Evolutionary conservation across 2,888 invertebrate genomes (phyloP).

Genomic region (Aspidapion aeneum): DNA sequence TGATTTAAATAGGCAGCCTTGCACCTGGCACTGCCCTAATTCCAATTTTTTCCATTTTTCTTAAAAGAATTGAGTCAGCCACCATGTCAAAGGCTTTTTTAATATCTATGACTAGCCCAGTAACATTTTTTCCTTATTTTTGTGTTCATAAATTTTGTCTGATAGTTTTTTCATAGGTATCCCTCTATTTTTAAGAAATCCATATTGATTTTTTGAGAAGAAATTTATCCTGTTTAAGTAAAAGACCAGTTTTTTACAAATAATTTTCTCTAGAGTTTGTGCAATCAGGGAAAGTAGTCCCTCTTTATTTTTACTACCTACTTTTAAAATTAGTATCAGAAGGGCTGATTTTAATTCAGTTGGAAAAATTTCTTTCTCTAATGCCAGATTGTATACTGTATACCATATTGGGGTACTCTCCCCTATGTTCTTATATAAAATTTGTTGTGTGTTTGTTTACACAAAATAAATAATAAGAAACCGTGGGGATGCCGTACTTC

Average conservation of each 20-base stretch:
- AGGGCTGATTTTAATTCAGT: too few species aligned
- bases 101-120: neutral
- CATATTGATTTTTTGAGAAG: neutral
- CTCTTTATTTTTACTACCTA: too few species aligned
- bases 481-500: too few species aligned
- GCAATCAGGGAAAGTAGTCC: neutral
- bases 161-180: neutral
- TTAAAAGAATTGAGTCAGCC: neutral
- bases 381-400: too few species aligned
- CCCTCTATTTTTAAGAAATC: neutral
- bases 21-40: neutral
- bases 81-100: neutral
- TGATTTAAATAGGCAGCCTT: neutral
- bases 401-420: too few species aligned
- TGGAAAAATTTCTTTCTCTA: too few species aligned
- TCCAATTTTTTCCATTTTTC: neutral
- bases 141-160: neutral
- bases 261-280: neutral
- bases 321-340: too few species aligned
- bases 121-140: neutral
- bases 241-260: neutral
- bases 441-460: too few species aligned
- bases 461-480: too few species aligned
- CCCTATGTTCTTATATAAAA: too few species aligned
- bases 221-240: neutral